Percentiles rank a stretch among this genome's conserved stretches.
Evolutionary conservation across 2,797 vertebrate species (phyloP).

Genomic region (Hyperoplus lanceolatus): DNA sequence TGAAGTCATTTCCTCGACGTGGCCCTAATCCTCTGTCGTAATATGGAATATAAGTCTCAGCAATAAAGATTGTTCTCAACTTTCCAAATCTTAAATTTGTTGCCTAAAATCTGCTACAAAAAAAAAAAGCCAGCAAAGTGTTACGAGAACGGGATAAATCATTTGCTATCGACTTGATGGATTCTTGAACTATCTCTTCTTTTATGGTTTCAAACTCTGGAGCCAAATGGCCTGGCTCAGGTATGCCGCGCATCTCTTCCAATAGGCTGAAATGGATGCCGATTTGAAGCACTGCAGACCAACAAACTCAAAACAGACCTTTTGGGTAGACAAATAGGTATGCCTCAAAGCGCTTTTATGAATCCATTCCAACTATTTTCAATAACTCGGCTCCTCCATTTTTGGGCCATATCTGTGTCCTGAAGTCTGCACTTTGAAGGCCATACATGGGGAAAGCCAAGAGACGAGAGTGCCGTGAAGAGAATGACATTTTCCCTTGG

Average conservation of each 20-base stretch:
- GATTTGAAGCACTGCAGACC: conserved; percentile 26
- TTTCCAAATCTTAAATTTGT: conserved; percentile 19
- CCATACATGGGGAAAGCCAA: conserved; percentile 71
- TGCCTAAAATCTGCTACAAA: background rate
- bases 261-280: conserved; percentile 48
- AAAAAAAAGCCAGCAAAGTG: conserved; percentile 27
- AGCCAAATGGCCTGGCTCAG: conserved; percentile 27
- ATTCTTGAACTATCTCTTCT: conserved; percentile 38
- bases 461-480: conserved; percentile 40
- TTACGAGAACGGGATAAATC: conserved; percentile 9
- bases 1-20: too few relatives aligned
- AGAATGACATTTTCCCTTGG: conserved; percentile 64
- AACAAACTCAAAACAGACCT: conserved; percentile 73
- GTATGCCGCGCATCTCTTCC: conserved; percentile 53
- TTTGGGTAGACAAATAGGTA: conserved; percentile 68
- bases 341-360: conserved; percentile 59
- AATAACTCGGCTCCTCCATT: conserved; percentile 62
- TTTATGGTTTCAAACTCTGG: conserved; percentile 10
- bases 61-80: background rate
- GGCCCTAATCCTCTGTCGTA: too few relatives aligned
- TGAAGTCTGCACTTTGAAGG: conserved; percentile 61
- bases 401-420: conserved; percentile 62
- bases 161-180: conserved; percentile 1
- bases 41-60: background rate
- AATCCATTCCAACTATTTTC: conserved; percentile 73